Base-by-base conservation (phyloP, 2,888 invertebrate genomes). In the Eutolmus rufibarbis region DNA sequence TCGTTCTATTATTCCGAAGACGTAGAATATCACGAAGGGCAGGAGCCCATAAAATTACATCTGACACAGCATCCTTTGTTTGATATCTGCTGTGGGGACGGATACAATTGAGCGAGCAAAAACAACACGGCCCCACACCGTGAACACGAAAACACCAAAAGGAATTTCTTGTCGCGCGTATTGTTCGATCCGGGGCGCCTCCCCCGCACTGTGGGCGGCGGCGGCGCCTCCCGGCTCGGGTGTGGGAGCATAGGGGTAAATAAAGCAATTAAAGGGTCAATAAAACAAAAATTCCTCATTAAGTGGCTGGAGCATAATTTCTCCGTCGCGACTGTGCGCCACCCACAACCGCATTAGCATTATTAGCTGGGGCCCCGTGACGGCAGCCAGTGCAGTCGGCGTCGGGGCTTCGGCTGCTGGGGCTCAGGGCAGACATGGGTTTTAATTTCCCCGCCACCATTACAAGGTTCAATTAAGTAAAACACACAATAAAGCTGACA, bases 401-500 rank as follows among this genome's bases (percentile, higher is more conserved):
- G 14, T 8, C 14, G 3, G 16, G 40, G 12, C 40, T 46, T 46
- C 14, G 9, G 66, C 66, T 28, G 12, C 9, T 66, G 28, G 19
- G 12, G 23, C 66, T 9, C 28, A 23, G 28, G 23, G 23, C 28
- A 66, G 51, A 28, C 66, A 23, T 85, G n/a, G 51, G 51, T 85
- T 74, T 85, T 74, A 85, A 85, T 85, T 85, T 85, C 43, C 85
- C 51, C 46, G 46, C 40, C 23, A 43, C 74, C 85, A 85, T 85
- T 85, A 85, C 74, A 74, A 40, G 74, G 46, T 74, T 74, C 74
- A 85, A 85, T 85, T 85, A 85, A 85, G 46, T 85, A 74, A 85
- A 85, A 85, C 74, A 85, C 85, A 85, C 85, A 85, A 85, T 85
- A 85, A 85, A 85, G 43, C 74, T 74, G 84, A 84, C 84, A 84